phyloP scores from a whole-genome alignment of 2,888 invertebrate genomes.

The Troides oblongomaculatus region DNA sequence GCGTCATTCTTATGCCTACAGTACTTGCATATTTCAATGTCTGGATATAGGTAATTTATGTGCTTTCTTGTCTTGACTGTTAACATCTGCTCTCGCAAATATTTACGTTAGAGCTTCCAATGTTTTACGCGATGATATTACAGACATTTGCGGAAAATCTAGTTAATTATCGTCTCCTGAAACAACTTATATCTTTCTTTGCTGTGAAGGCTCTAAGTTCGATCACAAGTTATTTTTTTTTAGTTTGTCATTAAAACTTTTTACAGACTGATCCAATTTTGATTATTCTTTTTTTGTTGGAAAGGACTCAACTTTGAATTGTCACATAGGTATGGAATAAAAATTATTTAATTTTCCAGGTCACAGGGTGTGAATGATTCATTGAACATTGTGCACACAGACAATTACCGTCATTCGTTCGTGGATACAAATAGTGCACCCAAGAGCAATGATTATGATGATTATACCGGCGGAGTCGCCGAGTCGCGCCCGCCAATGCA shows the following conservation, averaged over 20 bases:
- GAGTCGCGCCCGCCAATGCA: conserved; percentile 48
- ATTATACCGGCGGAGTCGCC: conserved; percentile 60
- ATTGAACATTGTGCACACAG: conserved; percentile 29
- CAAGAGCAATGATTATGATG: conserved; percentile 61
- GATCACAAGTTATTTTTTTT: no score
- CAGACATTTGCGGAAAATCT: conserved; percentile 28
- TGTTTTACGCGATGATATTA: conserved; percentile 16
- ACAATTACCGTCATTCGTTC: conserved; percentile 43
- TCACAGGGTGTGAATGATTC: conserved; percentile 36
- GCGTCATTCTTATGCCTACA: conserved; percentile 52
- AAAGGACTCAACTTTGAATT: background rate
- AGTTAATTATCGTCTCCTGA: conserved; percentile 15
- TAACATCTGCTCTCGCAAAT: conserved; percentile 43
- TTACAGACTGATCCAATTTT: no score
- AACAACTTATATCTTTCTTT: background rate
- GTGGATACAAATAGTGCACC: conserved; percentile 39
- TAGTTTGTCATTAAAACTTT: no score
- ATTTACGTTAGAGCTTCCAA: conserved; percentile 40
- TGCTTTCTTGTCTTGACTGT: conserved; percentile 42
- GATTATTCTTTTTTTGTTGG: no score
- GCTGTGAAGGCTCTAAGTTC: no score
- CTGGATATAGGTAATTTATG: conserved; percentile 38
- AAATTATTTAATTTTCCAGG: conserved; percentile 10
- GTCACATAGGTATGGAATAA: background rate
- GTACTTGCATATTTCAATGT: conserved; percentile 30